These are phyloP conservation scores for Crypturellus undulatus DNA, from an alignment of 2,113 vertebrate species.

Conservation along the genomic window DNA sequence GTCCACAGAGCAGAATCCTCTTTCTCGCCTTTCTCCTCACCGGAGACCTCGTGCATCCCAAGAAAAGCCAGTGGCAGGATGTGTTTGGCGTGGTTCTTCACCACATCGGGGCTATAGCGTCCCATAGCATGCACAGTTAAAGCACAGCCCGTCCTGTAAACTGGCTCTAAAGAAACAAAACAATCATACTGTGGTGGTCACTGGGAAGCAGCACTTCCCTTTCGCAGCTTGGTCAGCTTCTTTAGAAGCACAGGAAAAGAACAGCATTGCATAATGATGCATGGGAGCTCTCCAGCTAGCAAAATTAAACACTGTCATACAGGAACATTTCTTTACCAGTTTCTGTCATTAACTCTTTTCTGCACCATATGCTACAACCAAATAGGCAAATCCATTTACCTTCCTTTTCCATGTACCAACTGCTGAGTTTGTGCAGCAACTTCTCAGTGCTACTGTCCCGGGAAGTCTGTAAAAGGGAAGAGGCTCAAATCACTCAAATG, in stretches of 20 bases:
- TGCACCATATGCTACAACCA: background rate
- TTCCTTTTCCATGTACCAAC: conserved; percentile 98
- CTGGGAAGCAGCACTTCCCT: background rate
- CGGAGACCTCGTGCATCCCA: conserved; percentile 93
- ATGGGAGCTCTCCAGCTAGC: background rate
- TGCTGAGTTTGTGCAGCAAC: conserved; percentile 90
- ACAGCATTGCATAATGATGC: background rate
- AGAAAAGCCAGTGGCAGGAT: conserved; percentile 94
- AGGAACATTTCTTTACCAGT: background rate
- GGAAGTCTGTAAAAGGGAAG: conserved; percentile 82
- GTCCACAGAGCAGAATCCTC: conserved; percentile 88
- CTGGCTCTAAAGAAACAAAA: conserved; percentile 79
- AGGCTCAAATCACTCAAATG: conserved; percentile 16
- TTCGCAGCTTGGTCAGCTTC: background rate
- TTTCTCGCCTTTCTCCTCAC: conserved; percentile 90
- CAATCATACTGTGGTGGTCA: background rate
- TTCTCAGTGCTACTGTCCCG: conserved; percentile 95
- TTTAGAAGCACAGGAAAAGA: background rate
- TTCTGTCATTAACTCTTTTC: background rate
- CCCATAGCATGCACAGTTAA: conserved; percentile 92
- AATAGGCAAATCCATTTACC: conserved; percentile 74
- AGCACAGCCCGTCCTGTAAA: conserved; percentile 90
- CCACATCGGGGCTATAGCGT: conserved; percentile 93
- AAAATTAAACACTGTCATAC: background rate
- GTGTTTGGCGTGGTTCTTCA: conserved; percentile 91